phyloP scores from a whole-genome alignment of 2,797 vertebrate species.

The Lacerta bilineata region DNA sequence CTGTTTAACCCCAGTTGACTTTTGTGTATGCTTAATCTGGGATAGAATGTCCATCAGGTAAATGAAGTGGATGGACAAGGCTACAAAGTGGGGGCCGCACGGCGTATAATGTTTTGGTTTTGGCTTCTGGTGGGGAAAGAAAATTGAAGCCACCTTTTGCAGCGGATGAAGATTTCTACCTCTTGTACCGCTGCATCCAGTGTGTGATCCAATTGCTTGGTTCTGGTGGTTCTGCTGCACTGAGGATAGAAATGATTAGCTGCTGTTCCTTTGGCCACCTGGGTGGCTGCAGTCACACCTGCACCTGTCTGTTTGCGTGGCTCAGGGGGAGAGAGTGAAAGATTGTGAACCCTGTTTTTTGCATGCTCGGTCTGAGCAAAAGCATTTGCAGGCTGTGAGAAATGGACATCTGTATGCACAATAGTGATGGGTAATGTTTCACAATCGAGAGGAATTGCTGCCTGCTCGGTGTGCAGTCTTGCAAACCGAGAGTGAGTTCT shows the following conservation, averaged over 20 bases:
- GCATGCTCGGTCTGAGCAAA: conserved; percentile 38
- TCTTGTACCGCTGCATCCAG: neutral
- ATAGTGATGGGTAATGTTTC: conserved; percentile 51
- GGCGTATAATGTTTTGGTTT: no score
- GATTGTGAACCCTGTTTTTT: neutral
- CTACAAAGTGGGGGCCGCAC: no score
- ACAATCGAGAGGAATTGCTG: conserved; percentile 43
- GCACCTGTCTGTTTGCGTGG: neutral
- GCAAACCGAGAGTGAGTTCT: conserved; percentile 69
- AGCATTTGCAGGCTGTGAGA: conserved; percentile 47
- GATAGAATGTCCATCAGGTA: no score
- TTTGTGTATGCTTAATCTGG: neutral
- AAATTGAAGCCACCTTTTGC: conserved; percentile 18
- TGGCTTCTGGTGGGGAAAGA: neutral
- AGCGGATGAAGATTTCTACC: neutral
- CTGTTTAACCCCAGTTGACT: neutral
- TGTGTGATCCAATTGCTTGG: neutral
- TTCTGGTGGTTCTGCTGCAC: neutral
- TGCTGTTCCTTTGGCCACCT: conserved; percentile 19
- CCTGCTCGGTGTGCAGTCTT: conserved; percentile 29
- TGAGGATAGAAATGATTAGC: conserved; percentile 6
- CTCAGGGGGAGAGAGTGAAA: neutral
- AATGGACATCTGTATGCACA: conserved; percentile 39
- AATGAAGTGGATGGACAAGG: neutral
- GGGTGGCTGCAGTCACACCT: conserved; percentile 51